These are phyloP conservation scores for Drosophila willistoni DNA, from an alignment of 1,140 invertebrate genomes.

Conservation along the genomic window DNA sequence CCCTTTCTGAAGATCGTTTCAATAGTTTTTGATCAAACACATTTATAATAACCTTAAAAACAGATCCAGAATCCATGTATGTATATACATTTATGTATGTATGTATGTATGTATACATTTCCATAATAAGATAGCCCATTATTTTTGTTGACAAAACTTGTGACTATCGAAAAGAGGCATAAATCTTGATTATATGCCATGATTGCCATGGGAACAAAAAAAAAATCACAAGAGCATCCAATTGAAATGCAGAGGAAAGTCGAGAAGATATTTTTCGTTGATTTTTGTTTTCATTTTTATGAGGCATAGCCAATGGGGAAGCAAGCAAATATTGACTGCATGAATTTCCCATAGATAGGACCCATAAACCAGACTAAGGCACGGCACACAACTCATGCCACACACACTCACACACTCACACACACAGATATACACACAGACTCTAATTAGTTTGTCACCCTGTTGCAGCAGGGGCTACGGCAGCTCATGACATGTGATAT, in stretches of 20 bases:
- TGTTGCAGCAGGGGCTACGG: conserved; percentile 12
- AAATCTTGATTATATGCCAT: conserved; percentile 12
- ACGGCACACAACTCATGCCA: conserved; percentile 1
- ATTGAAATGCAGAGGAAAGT: conserved; percentile 10
- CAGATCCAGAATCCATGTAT: neutral
- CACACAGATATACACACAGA: neutral
- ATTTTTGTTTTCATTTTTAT: neutral
- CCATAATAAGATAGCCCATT: neutral
- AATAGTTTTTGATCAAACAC: too few relatives aligned
- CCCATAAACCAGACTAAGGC: neutral
- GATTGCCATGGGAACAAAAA: conserved; percentile 47
- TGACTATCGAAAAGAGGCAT: neutral
- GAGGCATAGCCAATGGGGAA: neutral
- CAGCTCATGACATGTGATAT: conserved; percentile 67
- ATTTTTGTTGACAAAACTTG: neutral
- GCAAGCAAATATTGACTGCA: conserved; percentile 39
- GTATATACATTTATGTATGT: neutral
- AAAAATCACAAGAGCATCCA: conserved; percentile 4
- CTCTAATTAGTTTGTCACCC: conserved; percentile 61
- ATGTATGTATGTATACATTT: neutral
- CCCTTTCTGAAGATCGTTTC: too few relatives aligned
- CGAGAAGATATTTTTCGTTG: conserved; percentile 6
- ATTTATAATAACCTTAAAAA: too few relatives aligned
- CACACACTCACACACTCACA: conserved; percentile 1
- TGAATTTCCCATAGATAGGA: conserved; percentile 16